These are phyloP conservation scores for Platyscapa corneri DNA, from an alignment of 1,140 invertebrate genomes.

Conservation along the genomic window DNA sequence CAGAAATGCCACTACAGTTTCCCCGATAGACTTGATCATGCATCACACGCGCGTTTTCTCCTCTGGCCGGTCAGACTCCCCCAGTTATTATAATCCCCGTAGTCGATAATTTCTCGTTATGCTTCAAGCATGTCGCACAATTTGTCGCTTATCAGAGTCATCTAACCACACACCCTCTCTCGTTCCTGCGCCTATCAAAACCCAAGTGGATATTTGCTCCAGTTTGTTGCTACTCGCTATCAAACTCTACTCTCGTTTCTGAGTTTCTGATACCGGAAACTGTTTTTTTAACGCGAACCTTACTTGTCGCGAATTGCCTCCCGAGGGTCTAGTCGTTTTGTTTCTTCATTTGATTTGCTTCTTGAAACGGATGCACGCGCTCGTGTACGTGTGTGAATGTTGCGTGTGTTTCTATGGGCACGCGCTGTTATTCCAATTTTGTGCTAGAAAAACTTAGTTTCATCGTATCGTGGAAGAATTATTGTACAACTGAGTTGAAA, in stretches of 20 bases:
- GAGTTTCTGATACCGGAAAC: background rate
- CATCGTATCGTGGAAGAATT: no score
- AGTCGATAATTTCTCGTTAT: conserved; percentile 45
- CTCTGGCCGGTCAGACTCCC: background rate
- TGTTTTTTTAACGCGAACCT: background rate
- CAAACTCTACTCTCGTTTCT: conserved; percentile 13
- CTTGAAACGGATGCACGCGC: no score
- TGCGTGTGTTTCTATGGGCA: no score
- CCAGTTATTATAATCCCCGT: background rate
- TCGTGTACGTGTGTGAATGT: no score
- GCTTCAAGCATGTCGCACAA: conserved; percentile 7
- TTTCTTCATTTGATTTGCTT: no score
- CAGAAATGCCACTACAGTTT: background rate
- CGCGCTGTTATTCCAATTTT: no score
- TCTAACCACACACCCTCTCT: background rate
- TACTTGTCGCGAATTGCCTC: no score
- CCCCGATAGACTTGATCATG: background rate
- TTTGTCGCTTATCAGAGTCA: conserved; percentile 22
- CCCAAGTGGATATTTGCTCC: background rate
- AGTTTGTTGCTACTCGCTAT: conserved; percentile 37
- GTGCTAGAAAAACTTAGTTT: no score
- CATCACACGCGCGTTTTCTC: background rate
- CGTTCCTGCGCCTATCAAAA: background rate
- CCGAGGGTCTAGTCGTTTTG: no score
- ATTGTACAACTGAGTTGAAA: background rate